Conservation (phyloP, 2,888 invertebrate genomes). For the Drosophila multiciliata region DNA sequence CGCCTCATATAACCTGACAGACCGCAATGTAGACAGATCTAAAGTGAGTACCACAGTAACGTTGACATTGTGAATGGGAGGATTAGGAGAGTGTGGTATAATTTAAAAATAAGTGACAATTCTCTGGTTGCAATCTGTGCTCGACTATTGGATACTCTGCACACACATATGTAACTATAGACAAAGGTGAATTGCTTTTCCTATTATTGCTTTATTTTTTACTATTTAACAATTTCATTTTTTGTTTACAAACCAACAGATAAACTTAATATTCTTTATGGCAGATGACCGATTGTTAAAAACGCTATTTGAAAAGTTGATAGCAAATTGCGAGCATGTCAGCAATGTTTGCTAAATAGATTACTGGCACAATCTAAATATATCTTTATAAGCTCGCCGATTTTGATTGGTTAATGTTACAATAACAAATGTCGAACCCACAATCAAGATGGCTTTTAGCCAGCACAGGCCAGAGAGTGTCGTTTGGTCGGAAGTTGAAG, state of each 20-base stretch:
- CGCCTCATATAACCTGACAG: conserved; percentile 65
- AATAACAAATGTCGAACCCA: not conserved
- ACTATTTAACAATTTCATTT: not conserved
- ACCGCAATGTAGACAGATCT: conserved; percentile 47
- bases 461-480: not conserved
- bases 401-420: not conserved
- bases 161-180: no score
- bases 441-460: not conserved
- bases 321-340: not conserved
- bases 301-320: not conserved
- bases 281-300: not conserved
- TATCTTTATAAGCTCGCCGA: not conserved
- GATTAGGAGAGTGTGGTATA: not conserved
- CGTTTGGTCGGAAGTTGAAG: not conserved
- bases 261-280: not conserved
- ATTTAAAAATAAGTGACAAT: conserved; percentile 12
- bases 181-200: not conserved
- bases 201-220: not conserved
- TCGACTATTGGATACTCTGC: not conserved
- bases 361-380: not conserved
- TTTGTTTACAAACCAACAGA: not conserved
- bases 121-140: not conserved
- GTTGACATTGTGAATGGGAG: conserved; percentile 12
- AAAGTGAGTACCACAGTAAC: conserved; percentile 23
- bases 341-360: not conserved